Evolutionary conservation across 2,113 vertebrate species (phyloP), one percentile per base, ranked within the genome.

Genomic region (Asarcornis scutulata): DNA sequence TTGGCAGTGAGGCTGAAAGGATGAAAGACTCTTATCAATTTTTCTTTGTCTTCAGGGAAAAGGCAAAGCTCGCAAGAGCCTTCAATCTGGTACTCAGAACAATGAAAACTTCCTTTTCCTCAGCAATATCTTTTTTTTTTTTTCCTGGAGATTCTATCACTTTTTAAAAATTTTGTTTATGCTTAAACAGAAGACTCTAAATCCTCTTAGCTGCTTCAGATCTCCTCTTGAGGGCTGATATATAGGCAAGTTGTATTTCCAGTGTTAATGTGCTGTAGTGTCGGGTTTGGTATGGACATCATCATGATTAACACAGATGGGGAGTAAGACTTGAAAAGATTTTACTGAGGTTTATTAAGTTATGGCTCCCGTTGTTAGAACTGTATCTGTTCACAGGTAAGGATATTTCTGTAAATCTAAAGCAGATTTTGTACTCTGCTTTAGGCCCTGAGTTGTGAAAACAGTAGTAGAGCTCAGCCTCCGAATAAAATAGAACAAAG

Each of bases 11-110:
- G 32, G 66, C 60, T 94, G 72, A 92, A 91, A 94, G 38, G 50
- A 92, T 83, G 77, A 88, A 92, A 92, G 88, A 52, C 29, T 90
- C 31, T 56, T 38, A 93, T 84, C 76, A 93, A 63, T 92, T 91
- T 86, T 94, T 67, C 55, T 72, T 67, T 86, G 32, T 89, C 86
- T 67, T 72, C 38, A 42, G 46, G 1, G 9, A 78, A 15, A 83
- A 83, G 93, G 32, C 18, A 86, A 92, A 86, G 17, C 52, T 91
- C 6, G 1, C 32, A 86, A 83, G 22, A 68, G 20, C 34, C 48
- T 83, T 90, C 76, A 67, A 8, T 72, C 53, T 89, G 67, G 36
- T 63, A 59, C 60, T 60, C 64, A 64, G 26, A 94, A 88, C n/a
- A 81, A 71, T 26, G 34, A 96, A 93, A 76, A 69, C 58, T 11